These are phyloP conservation scores for Macrochelys suwanniensis DNA, from an alignment of 2,797 vertebrate species.

Conservation along the genomic window DNA sequence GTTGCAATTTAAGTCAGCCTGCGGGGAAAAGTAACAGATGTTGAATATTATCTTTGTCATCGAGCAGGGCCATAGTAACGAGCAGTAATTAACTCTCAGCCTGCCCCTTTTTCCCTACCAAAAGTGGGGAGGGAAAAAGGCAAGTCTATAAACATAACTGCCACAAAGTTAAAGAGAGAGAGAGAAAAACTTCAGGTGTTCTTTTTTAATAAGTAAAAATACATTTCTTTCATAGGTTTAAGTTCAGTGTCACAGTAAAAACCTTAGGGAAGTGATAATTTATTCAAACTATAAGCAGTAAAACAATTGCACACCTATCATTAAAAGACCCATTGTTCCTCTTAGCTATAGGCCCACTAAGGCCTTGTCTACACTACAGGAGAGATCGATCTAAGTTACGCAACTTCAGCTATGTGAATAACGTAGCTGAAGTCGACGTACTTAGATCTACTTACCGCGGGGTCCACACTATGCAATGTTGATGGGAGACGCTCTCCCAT, in stretches of 20 bases:
- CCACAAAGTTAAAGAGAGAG: neutral
- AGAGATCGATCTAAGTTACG: no score
- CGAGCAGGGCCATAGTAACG: neutral
- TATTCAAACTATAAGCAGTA: neutral
- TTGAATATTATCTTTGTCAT: conserved; percentile 1
- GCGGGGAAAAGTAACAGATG: conserved; percentile 45
- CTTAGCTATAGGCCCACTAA: neutral
- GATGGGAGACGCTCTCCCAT: no score
- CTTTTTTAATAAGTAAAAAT: neutral
- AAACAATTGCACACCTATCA: neutral
- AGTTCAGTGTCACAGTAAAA: neutral
- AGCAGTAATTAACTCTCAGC: neutral
- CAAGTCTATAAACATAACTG: neutral
- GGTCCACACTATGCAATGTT: no score
- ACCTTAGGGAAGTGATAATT: neutral
- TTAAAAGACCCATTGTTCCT: neutral
- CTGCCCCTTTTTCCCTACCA: neutral
- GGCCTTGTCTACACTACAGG: no score
- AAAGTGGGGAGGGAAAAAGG: neutral
- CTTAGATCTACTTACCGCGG: no score
- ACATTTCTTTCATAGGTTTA: neutral
- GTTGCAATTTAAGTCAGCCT: conserved; percentile 99
- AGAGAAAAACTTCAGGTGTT: neutral
- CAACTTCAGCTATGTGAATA: no score
- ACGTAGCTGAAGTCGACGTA: no score